Evolutionary conservation across 2,888 invertebrate species (phyloP), one percentile per base, ranked within the genome.

Genomic region (Tineola bisselliella): DNA sequence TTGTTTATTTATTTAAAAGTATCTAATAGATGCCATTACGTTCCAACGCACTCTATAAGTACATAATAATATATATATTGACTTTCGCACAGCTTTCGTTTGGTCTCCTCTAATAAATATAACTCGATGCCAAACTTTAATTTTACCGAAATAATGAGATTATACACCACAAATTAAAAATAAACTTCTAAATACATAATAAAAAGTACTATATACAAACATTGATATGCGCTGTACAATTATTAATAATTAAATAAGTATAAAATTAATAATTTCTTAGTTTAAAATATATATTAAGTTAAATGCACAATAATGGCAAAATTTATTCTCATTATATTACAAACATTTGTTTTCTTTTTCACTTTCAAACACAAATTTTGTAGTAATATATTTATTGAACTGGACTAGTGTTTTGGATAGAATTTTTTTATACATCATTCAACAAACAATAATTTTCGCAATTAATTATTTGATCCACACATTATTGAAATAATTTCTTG

Each of bases 141-240:
- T 38, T 25, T 25, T 2, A 38, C 10, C 10, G 10, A 38, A 38
- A 25, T 25, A n/a, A 38, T 38, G 38, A 38, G 38, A 38, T 38
- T 38, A 38, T 38, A 12, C 10, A 12, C 10, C 38, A 38, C 38
- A 38, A 38, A 38, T n/a, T 38, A 38, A 38, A 17, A n/a, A 18
- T 48, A 48, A 48, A 13, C n/a, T 17, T 48, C 25, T 48, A 17
- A 17, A 48, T 48, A 54, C 54, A 54, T 54, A 54, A 25, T 54
- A n/a, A n/a, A n/a, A n/a, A n/a, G n/a, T 54, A 54, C 54, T 25
- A 25, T 25, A 19, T 54, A 11, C 4, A 15, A 13, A 48, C 48
- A 8, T 54, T 54, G 54, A 54, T 54, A 54, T 54, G 54, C 18
- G 13, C 54, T 48, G 48, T 48, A 48, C 48, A 48, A 15, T 48